Base-by-base conservation (phyloP, 2,797 vertebrate genomes). In the Choloepus didactylus region DNA sequence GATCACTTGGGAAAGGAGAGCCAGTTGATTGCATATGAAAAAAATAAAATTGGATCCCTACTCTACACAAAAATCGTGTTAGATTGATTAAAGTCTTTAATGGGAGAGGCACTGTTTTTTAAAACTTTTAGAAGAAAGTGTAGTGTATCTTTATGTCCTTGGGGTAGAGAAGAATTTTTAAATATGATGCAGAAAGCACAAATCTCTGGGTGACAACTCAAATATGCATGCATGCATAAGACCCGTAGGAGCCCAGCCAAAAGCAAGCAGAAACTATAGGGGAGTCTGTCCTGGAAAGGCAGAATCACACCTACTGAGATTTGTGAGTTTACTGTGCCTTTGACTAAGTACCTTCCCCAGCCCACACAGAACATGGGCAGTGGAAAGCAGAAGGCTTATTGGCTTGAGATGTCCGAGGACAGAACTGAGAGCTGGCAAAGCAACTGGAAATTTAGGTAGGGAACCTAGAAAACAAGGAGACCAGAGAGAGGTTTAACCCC, bases 21-120 rank as follows among this genome's bases (percentile, higher is more conserved):
- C 38, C 14, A 31, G 3, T 3, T 51, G 66, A 81, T 54, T 56
- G 64, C 14, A 19, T 12, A 41, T 59, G 5, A 49, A 72, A 92
- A 80, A 95, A 84, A 75, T n/a, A 80, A 38, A 77, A 67, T 51
- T 81, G 8, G 44, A 80, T 56, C 11, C 19, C 29, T 75, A 18
- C 31, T 69, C 18, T 64, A 86, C 12, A 51, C 80, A 46, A 56
- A 93, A 87, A 76, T 18, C 44, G 38, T 46, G 86, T 94, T 64
- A 80, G 41, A 38, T 70, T 76, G 16, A 83, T 72, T 70, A 83
- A 88, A 88, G 38, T 56, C 10, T 77, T 77, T 59, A 93, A 73
- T 67, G 46, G 10, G 54, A 90, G 62, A 90, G 38, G 23, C 1
- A 84, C 66, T 66, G 7, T 18, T 38, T 54, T 2, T 38, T 35